phyloP scores from a whole-genome alignment of 2,113 vertebrate species.

The Catagonus wagneri region DNA sequence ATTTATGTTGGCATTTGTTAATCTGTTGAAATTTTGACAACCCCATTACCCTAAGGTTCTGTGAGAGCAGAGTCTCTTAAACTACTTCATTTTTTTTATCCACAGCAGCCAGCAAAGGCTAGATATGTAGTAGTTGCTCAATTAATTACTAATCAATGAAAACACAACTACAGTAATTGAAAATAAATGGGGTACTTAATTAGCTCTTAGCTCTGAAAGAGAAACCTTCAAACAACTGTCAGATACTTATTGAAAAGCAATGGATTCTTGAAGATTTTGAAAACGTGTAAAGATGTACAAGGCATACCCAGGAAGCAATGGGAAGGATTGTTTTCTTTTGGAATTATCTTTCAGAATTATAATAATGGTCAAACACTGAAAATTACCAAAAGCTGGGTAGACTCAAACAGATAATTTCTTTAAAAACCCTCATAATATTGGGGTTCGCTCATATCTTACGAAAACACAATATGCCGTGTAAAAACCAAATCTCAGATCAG shows the following conservation, averaged over 20 bases:
- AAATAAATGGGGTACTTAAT: not conserved
- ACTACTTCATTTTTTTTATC: not conserved
- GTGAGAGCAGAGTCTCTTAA: not conserved
- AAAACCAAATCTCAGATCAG: slow-evolving; percentile 15
- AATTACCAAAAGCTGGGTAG: not conserved
- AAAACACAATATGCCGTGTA: not conserved
- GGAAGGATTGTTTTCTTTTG: not conserved
- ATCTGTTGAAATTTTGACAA: not conserved
- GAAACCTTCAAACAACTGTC: not conserved
- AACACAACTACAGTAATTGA: not conserved
- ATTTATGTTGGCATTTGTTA: not conserved
- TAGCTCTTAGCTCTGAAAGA: not conserved
- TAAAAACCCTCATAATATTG: slow-evolving; percentile 25
- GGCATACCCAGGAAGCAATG: not conserved
- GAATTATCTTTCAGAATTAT: slow-evolving; percentile 49
- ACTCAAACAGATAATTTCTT: not conserved
- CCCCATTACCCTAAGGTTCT: not conserved
- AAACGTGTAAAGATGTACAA: not conserved
- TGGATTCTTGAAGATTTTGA: slow-evolving; percentile 1
- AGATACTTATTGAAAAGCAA: not conserved
- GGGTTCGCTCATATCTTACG: not conserved
- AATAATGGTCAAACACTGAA: not conserved
- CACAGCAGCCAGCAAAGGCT: not conserved
- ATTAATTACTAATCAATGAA: slow-evolving; percentile 16
- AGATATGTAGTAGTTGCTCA: not conserved